These are phyloP conservation scores for Hyposmocoma kahamanoa DNA, from an alignment of 1,140 invertebrate species.

Conservation along the genomic window DNA sequence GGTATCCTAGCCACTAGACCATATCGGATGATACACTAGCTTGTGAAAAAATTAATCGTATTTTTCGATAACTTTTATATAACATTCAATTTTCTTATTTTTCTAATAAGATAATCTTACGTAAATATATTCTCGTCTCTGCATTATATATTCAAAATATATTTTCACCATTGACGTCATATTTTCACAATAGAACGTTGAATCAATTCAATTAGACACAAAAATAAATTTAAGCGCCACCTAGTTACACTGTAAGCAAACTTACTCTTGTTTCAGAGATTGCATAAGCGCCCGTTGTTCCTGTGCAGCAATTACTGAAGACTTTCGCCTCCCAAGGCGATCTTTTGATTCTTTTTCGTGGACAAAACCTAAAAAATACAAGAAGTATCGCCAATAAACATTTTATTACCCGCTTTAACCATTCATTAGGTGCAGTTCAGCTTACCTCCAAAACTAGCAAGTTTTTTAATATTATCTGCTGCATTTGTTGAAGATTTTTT, in stretches of 20 bases:
- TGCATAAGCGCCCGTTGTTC: conserved; percentile 35
- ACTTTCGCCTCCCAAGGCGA: conserved; percentile 63
- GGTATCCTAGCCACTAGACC: conserved; percentile 41
- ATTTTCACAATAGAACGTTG: too few relatives aligned
- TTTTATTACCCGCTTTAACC: conserved; percentile 6
- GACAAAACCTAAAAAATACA: conserved; percentile 47
- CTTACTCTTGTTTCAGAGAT: conserved; percentile 64
- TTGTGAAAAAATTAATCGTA: too few relatives aligned
- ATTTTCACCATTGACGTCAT: too few relatives aligned
- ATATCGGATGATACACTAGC: conserved; percentile 32
- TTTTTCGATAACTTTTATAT: too few relatives aligned
- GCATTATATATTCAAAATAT: too few relatives aligned
- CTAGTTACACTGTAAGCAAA: conserved; percentile 5
- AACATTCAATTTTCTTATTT: too few relatives aligned
- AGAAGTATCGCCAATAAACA: conserved; percentile 4
- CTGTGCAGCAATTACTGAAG: conserved; percentile 52
- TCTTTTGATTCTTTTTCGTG: conserved; percentile 64
- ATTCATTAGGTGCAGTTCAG: background rate
- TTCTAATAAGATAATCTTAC: too few relatives aligned
- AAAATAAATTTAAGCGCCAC: conserved; percentile 6
- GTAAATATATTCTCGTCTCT: too few relatives aligned
- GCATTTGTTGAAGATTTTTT: conserved; percentile 62
- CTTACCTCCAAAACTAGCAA: conserved; percentile 63
- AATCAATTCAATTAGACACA: background rate
- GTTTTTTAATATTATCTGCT: conserved; percentile 69